Evolutionary conservation across 1,140 invertebrate species (phyloP), one percentile per base, ranked within the genome.

Genomic region (Proales similis): DNA sequence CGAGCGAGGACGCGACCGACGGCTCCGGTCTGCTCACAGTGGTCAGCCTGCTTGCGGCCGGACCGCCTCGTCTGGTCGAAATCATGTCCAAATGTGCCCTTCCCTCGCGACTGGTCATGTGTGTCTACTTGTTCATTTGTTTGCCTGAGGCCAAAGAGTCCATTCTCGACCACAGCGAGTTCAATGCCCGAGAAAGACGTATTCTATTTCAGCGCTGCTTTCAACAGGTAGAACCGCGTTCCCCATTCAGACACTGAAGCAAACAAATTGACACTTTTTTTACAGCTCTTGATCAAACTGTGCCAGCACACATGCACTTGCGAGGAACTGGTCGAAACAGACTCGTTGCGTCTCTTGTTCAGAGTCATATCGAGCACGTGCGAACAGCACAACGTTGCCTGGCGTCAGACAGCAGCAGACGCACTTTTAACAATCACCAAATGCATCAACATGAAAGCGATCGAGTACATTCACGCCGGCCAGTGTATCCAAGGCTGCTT

Each of bases 101-200:
- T 65, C 93, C 94, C 32, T 96, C 90, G 62, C 98, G 94, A 27
- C 79, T 99, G 69, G 92, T 97, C 4, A 98, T 97, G 81, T 96
- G 93, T 79, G 79, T 98, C 29, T 99, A 99, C 74, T 77, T 99
- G 63, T 98, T 99, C 76, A 97, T 97, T 77, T 94, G 98, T 79
- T 79, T 99, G 43, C 91, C 93, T 36, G 24, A 27, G 27, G 32
- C 46, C 5, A 57, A 57, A 14, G 51, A 57, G n/a, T 57, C 51
- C 1, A 57, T 57, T 14, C 20, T 67, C 68, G 27, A 76, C 72
- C 9, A 88, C 85, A 74, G 88, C 93, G 73, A 93, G 92, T 74
- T 90, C 87, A 57, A 85, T 87, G 4, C 82, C 83, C 32, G 47
- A 61, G 91, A 96, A 77, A 82, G 88, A 64, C 79, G 91, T 67